phyloP scores from a whole-genome alignment of 2,113 vertebrate genomes.

The Podarcis muralis region DNA sequence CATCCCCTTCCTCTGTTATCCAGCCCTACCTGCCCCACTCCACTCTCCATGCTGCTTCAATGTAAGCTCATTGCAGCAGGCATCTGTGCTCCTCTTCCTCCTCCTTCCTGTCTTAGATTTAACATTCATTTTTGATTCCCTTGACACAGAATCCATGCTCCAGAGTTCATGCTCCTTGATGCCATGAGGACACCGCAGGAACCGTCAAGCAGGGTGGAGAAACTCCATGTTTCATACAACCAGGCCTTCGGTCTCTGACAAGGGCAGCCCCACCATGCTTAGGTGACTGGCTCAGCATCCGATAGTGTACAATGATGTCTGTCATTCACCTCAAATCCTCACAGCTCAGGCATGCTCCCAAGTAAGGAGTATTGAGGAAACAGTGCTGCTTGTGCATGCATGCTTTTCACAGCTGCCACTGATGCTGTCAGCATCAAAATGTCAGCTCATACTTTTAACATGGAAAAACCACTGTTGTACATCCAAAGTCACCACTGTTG shows the following conservation, averaged over 20 bases:
- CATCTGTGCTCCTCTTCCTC: neutral
- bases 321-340: neutral
- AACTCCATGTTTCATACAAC: neutral
- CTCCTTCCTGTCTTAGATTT: neutral
- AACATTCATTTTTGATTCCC: neutral
- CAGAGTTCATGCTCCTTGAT: too few relatives aligned
- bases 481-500: too few relatives aligned
- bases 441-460: too few relatives aligned
- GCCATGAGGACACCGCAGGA: too few relatives aligned
- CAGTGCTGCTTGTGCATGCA: too few relatives aligned
- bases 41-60: neutral
- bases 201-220: neutral
- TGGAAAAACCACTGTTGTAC: too few relatives aligned
- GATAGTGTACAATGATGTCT: neutral
- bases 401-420: too few relatives aligned
- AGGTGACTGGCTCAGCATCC: too few relatives aligned
- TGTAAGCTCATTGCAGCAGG: neutral
- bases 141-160: neutral
- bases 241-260: neutral
- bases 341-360: neutral
- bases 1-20: neutral
- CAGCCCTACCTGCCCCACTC: too few relatives aligned
- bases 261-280: neutral
- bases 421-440: too few relatives aligned
- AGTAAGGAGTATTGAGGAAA: too few relatives aligned